These are phyloP conservation scores for Phoenicopterus ruber DNA, from an alignment of 2,113 vertebrate genomes.

Conservation along the genomic window DNA sequence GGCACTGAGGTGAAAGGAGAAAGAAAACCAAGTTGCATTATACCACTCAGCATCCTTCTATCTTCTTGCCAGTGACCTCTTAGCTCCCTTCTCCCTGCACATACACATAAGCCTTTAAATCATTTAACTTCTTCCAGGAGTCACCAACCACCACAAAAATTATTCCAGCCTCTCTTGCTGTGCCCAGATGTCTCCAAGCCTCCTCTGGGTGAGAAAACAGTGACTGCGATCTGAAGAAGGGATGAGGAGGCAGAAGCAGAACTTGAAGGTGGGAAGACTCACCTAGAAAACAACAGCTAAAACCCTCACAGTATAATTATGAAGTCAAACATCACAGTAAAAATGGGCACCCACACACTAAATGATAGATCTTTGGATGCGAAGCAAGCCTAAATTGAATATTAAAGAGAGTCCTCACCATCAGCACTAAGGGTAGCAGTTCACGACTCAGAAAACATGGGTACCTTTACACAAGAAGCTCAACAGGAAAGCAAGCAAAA, in stretches of 20 bases:
- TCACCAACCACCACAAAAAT: not conserved
- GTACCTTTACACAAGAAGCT: not conserved
- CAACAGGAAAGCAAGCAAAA: not conserved
- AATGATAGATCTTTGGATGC: not conserved
- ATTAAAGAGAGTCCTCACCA: not conserved
- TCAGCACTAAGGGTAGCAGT: not conserved
- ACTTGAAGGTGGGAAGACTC: not conserved
- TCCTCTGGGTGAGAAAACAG: not conserved
- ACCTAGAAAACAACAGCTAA: not conserved
- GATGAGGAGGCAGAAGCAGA: not conserved
- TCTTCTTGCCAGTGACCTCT: not conserved
- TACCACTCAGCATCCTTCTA: not conserved
- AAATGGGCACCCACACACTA: not conserved
- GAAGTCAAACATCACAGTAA: not conserved
- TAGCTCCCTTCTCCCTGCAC: not conserved
- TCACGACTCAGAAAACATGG: not conserved
- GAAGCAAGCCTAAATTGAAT: not conserved
- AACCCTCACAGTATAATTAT: not conserved
- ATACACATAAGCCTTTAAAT: not conserved
- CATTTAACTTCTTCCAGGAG: not conserved
- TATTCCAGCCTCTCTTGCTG: not conserved
- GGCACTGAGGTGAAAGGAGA: not conserved
- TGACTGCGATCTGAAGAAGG: not conserved
- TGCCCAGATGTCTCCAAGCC: not conserved
- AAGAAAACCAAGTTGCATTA: not conserved